phyloP scores from a whole-genome alignment of 2,113 vertebrate genomes.

The Sander lucioperca region DNA sequence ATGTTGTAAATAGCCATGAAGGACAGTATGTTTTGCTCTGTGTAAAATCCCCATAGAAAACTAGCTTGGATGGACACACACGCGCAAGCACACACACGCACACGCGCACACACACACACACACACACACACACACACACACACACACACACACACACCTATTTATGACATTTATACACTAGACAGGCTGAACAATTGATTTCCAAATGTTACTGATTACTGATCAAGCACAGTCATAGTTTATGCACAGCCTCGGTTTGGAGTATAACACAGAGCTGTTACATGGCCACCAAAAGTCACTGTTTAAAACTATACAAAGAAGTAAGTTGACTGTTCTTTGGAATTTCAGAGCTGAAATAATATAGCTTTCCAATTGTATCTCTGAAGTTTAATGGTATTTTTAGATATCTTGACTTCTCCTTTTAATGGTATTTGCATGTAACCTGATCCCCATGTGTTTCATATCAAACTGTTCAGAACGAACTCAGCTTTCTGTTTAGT shows the following conservation, averaged over 20 bases:
- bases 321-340: background rate
- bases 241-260: background rate
- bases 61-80: background rate
- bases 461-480: no score
- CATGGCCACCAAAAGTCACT: background rate
- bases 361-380: background rate
- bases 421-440: no score
- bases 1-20: conserved; percentile 23
- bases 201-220: background rate
- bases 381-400: no score
- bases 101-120: background rate
- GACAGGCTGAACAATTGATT: background rate
- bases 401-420: no score
- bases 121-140: background rate
- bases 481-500: no score
- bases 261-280: background rate
- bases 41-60: background rate
- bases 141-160: background rate
- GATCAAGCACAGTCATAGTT: background rate
- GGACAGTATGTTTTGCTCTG: background rate
- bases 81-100: background rate
- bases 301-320: background rate
- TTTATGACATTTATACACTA: background rate
- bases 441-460: no score
- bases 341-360: background rate